Evolutionary conservation across 2,797 vertebrate species (phyloP).

Genomic region (Urophycis tenuis): DNA sequence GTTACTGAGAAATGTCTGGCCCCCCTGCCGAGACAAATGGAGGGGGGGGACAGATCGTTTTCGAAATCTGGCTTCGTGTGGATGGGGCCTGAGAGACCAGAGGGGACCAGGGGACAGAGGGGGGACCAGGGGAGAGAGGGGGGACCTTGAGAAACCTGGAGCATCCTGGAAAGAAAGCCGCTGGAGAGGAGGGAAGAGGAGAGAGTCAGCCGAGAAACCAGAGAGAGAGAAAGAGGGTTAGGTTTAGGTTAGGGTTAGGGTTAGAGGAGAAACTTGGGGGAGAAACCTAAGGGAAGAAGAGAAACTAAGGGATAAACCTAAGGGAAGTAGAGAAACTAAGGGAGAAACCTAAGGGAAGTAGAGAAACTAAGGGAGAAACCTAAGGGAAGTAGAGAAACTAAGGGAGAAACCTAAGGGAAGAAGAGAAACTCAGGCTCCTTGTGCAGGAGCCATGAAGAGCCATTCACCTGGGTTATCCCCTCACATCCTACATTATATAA

Average conservation of each 20-base stretch:
- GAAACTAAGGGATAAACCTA: neutral
- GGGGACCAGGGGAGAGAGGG: neutral
- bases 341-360: neutral
- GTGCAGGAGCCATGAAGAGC: neutral
- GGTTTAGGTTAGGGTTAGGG: too few species aligned
- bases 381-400: neutral
- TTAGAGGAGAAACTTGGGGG: neutral
- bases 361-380: neutral
- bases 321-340: neutral
- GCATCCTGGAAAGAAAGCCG: constrained; percentile 20
- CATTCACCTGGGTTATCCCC: neutral
- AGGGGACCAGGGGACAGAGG: too few species aligned
- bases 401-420: neutral
- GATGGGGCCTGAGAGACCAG: too few species aligned
- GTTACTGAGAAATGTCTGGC: too few species aligned
- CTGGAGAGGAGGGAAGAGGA: neutral
- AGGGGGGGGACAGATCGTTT: too few species aligned
- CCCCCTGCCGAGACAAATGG: neutral
- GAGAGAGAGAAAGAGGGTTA: neutral
- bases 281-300: neutral
- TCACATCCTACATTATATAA: neutral
- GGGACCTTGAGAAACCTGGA: constrained; percentile 54
- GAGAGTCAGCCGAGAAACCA: constrained; percentile 10
- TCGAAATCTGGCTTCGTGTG: too few species aligned
- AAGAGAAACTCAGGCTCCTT: neutral